Evolutionary conservation across 2,888 invertebrate genomes (phyloP), one percentile per base, ranked within the genome.

Genomic region (Mechanitis mazaeus): DNA sequence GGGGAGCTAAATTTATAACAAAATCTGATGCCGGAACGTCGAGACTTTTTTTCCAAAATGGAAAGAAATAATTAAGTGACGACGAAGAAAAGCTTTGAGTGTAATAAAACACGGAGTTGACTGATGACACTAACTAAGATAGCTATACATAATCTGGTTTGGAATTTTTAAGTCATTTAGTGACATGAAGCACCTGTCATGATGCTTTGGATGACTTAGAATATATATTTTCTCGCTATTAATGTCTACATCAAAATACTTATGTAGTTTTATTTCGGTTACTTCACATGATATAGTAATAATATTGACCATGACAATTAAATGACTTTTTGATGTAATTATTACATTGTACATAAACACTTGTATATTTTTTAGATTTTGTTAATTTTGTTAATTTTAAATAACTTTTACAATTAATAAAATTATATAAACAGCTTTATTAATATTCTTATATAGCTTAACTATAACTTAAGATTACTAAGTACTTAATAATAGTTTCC

Each of bases 61-160:
- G 80, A 82, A 79, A 81, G 77, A 83, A 86, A 87, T 88, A 88
- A 88, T 88, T 87, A 87, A 84, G 81, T 80, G 76, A 78, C 71
- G 84, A 73, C 81, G 85, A 77, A 74, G 78, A 83, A 76, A 68
- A 71, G 76, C 77, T 73, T 75, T 66, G 72, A 67, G 67, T 74
- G 86, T 84, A 87, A 87, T 87, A 87, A 88, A 87, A 87, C 80
- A 87, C 72, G 35, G 69, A 75, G 83, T 74, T 80, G 87, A 86
- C 75, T 83, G 88, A 87, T 81, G 75, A 76, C 79, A 73, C 75
- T 78, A 77, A 71, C 72, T 75, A 68, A 73, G 74, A 76, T 72
- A 65, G 72, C 73, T 73, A 75, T 78, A 73, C 72, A 76, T 77
- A 74, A 72, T 72, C 71, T 71, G 69, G 72, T 64, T 69, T 54